These are phyloP conservation scores for Tortrix viridana DNA, from an alignment of 2,888 invertebrate genomes.

Conservation along the genomic window DNA sequence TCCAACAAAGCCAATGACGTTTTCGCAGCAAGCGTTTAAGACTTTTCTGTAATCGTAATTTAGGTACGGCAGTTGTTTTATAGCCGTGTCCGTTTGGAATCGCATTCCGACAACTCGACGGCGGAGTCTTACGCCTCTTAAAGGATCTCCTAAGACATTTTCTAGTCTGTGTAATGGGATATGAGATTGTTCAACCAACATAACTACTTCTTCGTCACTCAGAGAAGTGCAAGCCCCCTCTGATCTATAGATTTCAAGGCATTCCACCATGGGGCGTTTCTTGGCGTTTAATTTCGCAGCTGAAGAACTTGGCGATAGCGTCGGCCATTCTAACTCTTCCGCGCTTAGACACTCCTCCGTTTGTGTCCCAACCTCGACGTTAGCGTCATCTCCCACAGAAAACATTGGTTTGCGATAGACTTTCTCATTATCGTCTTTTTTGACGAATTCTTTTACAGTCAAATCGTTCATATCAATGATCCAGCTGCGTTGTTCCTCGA, in stretches of 20 bases:
- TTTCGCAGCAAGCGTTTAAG: constrained; percentile 97
- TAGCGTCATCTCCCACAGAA: constrained; percentile 69
- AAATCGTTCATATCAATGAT: constrained; percentile 78
- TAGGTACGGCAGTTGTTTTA: constrained; percentile 90
- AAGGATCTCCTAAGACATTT: constrained; percentile 90
- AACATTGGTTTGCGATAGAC: constrained; percentile 63
- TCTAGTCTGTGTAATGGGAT: constrained; percentile 95
- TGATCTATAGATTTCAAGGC: constrained; percentile 89
- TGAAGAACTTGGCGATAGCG: constrained; percentile 73
- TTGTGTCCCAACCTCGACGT: constrained; percentile 86
- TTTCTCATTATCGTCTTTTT: constrained; percentile 50
- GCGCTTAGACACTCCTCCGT: constrained; percentile 76
- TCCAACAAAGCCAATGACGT: constrained; percentile 98
- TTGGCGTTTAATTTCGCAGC: constrained; percentile 68
- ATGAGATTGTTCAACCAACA: constrained; percentile 91
- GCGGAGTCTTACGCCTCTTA: constrained; percentile 94
- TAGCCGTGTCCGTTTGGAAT: constrained; percentile 84
- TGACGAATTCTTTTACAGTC: constrained; percentile 72
- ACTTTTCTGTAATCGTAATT: constrained; percentile 95
- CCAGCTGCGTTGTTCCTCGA: constrained; percentile 91
- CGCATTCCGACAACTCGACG: constrained; percentile 86
- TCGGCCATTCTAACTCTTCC: constrained; percentile 70
- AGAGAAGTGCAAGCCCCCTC: constrained; percentile 88
- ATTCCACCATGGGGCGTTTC: constrained; percentile 87
- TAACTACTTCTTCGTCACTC: constrained; percentile 93